Evolutionary conservation across 1,140 invertebrate genomes (phyloP).

Genomic region (Araneus ventricosus): DNA sequence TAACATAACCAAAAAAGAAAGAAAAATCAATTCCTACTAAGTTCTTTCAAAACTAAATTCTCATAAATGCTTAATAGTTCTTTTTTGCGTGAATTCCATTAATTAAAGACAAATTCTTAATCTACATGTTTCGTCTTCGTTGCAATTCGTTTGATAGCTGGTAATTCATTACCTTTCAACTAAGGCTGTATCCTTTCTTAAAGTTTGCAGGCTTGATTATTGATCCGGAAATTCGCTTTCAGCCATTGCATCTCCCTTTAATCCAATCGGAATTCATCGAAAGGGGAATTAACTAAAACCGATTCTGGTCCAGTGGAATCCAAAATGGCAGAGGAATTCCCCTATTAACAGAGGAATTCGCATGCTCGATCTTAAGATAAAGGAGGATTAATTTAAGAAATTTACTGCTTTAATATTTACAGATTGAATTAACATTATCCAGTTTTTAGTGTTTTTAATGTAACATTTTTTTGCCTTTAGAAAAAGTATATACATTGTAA

Average conservation of each 20-base stretch:
- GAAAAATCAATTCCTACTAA: no score
- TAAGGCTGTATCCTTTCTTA: no score
- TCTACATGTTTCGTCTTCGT: neutral
- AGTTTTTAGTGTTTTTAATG: no score
- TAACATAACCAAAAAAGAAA: no score
- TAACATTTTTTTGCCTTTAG: no score
- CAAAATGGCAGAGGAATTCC: conserved; percentile 12
- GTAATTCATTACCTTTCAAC: neutral
- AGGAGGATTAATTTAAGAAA: conserved; percentile 4
- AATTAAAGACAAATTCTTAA: neutral
- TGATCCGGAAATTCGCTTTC: conserved; percentile 3
- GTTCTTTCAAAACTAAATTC: no score
- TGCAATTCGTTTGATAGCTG: neutral
- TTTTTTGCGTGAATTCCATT: no score
- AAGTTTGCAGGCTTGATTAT: neutral
- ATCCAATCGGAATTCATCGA: conserved; percentile 1
- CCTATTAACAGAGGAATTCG: neutral
- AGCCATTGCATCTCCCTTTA: neutral
- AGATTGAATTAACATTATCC: neutral
- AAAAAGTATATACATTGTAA: no score
- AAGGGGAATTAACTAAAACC: conserved; percentile 39
- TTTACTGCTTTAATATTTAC: neutral
- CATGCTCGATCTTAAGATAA: neutral
- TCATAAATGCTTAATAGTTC: no score
- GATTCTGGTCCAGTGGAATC: neutral